A percentile compares a stretch with the other conserved stretches of the same genome.
Evolutionary conservation across 1,140 invertebrate genomes (phyloP).

Genomic region (Drosophila pectinifera): DNA sequence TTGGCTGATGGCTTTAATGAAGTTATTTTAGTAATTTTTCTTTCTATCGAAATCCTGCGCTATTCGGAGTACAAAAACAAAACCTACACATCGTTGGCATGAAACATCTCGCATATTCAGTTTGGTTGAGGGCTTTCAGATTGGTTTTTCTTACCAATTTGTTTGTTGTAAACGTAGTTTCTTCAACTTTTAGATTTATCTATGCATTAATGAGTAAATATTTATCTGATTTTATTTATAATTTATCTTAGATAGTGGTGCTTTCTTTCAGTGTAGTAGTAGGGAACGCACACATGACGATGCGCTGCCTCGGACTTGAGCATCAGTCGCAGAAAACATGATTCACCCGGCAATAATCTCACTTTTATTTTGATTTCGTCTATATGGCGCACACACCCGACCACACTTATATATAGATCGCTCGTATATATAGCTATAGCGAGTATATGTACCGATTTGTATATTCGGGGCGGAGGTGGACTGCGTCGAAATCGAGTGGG

Average conservation of each 20-base stretch:
- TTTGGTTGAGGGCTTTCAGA: too few relatives aligned
- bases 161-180: too few relatives aligned
- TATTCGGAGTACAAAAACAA: too few relatives aligned
- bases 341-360: conserved; percentile 80
- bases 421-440: conserved; percentile 19
- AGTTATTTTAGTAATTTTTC: too few relatives aligned
- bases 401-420: conserved; percentile 43
- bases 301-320: conserved; percentile 39
- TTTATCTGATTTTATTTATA: too few relatives aligned
- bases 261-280: not conserved
- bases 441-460: conserved; percentile 22
- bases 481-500: conserved; percentile 4
- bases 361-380: conserved; percentile 82
- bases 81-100: too few relatives aligned
- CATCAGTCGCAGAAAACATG: conserved; percentile 40
- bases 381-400: conserved; percentile 40
- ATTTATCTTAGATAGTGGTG: not conserved
- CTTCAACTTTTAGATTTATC: not conserved
- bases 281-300: conserved; percentile 55
- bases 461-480: conserved; percentile 4
- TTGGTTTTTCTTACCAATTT: too few relatives aligned
- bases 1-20: too few relatives aligned
- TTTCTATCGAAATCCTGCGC: too few relatives aligned
- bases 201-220: too few relatives aligned
- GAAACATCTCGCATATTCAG: too few relatives aligned